Evolutionary conservation across 2,797 vertebrate genomes (phyloP).

Genomic region (Coendou prehensilis): DNA sequence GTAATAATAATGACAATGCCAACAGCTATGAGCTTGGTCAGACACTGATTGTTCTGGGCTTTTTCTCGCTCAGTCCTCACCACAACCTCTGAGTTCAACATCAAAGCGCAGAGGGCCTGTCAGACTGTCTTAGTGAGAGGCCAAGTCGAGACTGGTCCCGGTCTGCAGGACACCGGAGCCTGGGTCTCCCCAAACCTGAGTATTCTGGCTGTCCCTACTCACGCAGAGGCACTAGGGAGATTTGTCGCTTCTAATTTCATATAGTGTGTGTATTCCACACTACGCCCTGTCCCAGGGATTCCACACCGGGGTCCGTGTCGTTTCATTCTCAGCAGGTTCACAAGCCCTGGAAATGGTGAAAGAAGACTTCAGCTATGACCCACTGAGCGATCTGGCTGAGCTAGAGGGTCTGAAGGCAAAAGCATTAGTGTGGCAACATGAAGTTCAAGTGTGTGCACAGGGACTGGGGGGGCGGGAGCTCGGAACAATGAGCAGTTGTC

Average conservation of each 20-base stretch:
- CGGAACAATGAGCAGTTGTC: slow-evolving; percentile 3
- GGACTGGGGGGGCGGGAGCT: neutral
- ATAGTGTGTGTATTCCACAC: neutral
- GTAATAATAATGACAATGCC: neutral
- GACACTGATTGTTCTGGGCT: neutral
- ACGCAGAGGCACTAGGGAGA: neutral
- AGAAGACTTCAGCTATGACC: neutral
- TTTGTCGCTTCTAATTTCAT: neutral
- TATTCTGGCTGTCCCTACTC: neutral
- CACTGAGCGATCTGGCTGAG: neutral
- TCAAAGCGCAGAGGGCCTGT: neutral
- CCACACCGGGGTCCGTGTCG: neutral
- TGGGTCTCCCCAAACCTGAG: neutral
- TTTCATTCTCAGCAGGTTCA: neutral
- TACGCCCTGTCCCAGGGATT: neutral
- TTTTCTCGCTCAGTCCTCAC: neutral
- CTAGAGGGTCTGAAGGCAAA: neutral
- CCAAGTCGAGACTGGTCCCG: neutral
- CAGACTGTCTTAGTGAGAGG: neutral
- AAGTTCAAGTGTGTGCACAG: neutral
- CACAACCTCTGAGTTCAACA: no score
- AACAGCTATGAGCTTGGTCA: neutral
- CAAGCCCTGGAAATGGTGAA: neutral
- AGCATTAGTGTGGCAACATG: neutral
- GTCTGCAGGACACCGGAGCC: neutral